phyloP scores from a whole-genome alignment of 1,140 invertebrate species.

The Sitophilus oryzae region DNA sequence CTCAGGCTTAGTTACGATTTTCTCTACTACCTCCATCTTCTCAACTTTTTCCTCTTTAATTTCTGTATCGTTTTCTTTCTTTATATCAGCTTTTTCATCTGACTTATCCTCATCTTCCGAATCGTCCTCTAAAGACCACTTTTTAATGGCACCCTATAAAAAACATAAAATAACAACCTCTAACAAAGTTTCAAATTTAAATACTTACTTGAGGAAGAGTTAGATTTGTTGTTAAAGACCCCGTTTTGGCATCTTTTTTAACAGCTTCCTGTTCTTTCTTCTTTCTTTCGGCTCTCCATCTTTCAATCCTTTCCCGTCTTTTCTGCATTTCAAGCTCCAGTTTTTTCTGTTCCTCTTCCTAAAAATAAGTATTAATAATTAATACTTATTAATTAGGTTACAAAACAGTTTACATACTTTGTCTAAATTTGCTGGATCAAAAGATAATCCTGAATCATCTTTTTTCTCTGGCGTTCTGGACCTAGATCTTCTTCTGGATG shows the following conservation, averaged over 20 bases:
- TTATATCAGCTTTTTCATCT: conserved; percentile 47
- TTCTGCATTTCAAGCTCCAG: conserved; percentile 96
- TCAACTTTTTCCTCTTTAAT: conserved; percentile 27
- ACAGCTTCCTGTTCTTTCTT: conserved; percentile 73
- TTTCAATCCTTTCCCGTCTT: conserved; percentile 85
- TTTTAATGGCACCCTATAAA: conserved; percentile 55
- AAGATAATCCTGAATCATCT: conserved; percentile 49
- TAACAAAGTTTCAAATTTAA: not conserved
- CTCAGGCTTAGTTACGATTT: conserved; percentile 63
- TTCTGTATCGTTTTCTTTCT: conserved; percentile 45
- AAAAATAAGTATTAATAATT: conserved; percentile 11
- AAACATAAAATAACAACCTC: too few relatives aligned
- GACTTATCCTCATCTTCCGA: conserved; percentile 64
- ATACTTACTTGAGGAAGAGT: conserved; percentile 42
- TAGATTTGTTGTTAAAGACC: conserved; percentile 49
- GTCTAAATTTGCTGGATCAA: conserved; percentile 67
- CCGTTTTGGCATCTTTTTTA: conserved; percentile 65
- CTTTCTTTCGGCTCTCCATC: conserved; percentile 85
- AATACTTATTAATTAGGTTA: too few relatives aligned
- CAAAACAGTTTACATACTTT: too few relatives aligned
- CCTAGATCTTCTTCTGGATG: conserved; percentile 40
- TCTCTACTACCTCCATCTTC: conserved; percentile 47
- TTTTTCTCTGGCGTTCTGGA: conserved; percentile 51
- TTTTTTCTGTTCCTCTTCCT: conserved; percentile 81
- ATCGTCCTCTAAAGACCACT: conserved; percentile 90